phyloP scores from a whole-genome alignment of 2,888 invertebrate genomes.

The Miltochrista miniata region DNA sequence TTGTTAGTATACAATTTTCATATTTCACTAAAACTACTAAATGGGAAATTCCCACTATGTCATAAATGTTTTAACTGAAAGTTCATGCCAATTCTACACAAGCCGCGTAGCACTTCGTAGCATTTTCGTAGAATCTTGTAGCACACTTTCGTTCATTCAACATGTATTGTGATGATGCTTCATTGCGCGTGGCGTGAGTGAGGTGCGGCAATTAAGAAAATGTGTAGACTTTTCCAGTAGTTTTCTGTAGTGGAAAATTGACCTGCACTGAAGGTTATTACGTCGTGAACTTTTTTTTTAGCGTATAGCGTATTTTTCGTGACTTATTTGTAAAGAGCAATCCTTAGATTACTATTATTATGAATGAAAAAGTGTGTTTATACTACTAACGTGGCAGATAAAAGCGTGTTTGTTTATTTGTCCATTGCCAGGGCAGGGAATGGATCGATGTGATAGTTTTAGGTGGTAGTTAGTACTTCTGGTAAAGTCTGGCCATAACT shows the following conservation, averaged over 20 bases:
- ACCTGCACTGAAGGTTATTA: slow-evolving; percentile 3
- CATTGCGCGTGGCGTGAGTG: slow-evolving; percentile 4
- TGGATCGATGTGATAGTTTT: too few relatives aligned
- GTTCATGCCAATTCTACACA: background rate
- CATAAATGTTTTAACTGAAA: background rate
- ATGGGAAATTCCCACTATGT: background rate
- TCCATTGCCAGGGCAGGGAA: too few relatives aligned
- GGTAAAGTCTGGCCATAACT: too few relatives aligned
- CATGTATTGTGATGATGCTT: background rate
- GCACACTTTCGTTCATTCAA: slow-evolving; percentile 6
- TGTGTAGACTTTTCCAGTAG: slow-evolving; percentile 5
- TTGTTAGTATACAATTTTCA: background rate
- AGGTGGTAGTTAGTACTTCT: too few relatives aligned
- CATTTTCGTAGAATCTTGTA: slow-evolving; percentile 5
- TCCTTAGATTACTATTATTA: too few relatives aligned
- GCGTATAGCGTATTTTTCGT: too few relatives aligned
- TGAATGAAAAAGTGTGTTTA: too few relatives aligned
- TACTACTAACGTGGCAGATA: too few relatives aligned
- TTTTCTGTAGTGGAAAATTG: slow-evolving; percentile 11
- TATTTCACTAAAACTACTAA: background rate
- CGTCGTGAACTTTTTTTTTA: background rate
- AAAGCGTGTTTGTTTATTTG: background rate
- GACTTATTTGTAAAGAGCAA: too few relatives aligned
- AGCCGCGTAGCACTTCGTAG: slow-evolving; percentile 13
- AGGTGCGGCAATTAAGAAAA: slow-evolving; percentile 8